Base-by-base conservation (phyloP, 2,888 invertebrate genomes). In the Ephialtes manifestator region DNA sequence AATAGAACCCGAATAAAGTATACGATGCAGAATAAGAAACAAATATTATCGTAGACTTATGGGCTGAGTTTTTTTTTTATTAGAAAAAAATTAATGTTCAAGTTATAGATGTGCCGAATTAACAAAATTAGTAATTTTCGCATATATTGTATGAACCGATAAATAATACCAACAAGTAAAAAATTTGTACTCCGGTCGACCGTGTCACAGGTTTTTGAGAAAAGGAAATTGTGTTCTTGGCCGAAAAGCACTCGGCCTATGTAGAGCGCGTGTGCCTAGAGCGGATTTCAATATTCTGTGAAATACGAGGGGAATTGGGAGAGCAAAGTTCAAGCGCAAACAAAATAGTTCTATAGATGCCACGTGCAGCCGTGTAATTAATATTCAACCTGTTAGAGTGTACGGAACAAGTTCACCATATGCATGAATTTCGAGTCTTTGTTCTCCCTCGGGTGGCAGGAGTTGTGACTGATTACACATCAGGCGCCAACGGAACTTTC, bases 361-460 rank as follows among this genome's bases (percentile, higher is more conserved):
- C 82, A 85, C 82, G 82, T 71, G 65, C 79, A 75, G 70, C 55
- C 74, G 20, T 71, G 82, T 85, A 85, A 85, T 85, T 85, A 85
- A 85, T 85, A 85, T 85, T 85, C 75, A 79, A 85, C 85, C 82
- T 85, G 82, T 81, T 84, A 81, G 81, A 77, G 81, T 81, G 74
- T 67, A 71, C 43, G 75, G 70, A 75, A 82, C 79, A 79, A 85
- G 82, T 82, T 85, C 70, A 55, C 85, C 79, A 76, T 82, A 79
- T 81, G 78, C 81, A 79, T 79, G 85, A 85, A 85, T 82, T 65
- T 71, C 65, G 78, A 81, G 84, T 81, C 84, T 85, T 81, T 85
- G 84, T 79, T 75, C 78, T 65, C 58, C 63, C 53, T 18, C 31
- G 81, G 55, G 58, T 35, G 51, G 74, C 48, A 18, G 39, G 75